Conservation (phyloP, 2,888 invertebrate genomes). For the Meta bourneti region DNA sequence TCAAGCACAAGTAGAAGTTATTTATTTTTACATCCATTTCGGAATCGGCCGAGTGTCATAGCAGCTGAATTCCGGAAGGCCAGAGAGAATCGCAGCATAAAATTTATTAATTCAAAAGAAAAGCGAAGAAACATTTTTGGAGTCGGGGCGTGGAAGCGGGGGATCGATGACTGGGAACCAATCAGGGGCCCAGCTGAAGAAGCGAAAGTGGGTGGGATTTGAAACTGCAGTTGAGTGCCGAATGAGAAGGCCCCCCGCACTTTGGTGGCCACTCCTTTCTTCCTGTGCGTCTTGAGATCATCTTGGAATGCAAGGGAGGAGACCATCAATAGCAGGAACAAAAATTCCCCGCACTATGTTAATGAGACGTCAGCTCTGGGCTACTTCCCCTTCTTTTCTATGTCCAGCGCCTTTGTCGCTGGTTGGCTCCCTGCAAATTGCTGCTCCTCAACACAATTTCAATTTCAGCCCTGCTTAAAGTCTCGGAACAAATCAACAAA, state of each 20-base stretch:
- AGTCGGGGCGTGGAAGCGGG: background rate
- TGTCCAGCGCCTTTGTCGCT: constrained; percentile 52
- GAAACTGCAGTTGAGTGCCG: constrained; percentile 36
- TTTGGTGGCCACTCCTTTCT: constrained; percentile 56
- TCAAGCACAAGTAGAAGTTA: too few species aligned
- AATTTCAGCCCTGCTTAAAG: constrained; percentile 44
- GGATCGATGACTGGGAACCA: constrained; percentile 57
- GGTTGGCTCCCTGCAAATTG: constrained; percentile 61
- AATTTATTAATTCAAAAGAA: background rate
- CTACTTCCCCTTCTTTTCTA: constrained; percentile 59
- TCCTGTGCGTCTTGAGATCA: constrained; percentile 62
- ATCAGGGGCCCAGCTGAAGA: constrained; percentile 61
- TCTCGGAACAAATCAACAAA: constrained; percentile 66
- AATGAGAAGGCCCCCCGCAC: constrained; percentile 61
- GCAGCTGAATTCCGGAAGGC: too few species aligned
- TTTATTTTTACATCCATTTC: too few species aligned
- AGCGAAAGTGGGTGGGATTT: constrained; percentile 57
- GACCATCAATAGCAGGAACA: constrained; percentile 42
- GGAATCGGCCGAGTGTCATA: too few species aligned
- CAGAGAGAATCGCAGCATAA: too few species aligned
- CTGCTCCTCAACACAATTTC: constrained; percentile 60
- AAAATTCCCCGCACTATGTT: constrained; percentile 69
- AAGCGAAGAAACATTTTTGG: constrained; percentile 64
- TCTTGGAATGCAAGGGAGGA: constrained; percentile 54
- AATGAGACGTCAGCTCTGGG: constrained; percentile 59